Evolutionary conservation across 2,113 vertebrate genomes (phyloP), one percentile per base, ranked within the genome.

Genomic region (Cervus canadensis): DNA sequence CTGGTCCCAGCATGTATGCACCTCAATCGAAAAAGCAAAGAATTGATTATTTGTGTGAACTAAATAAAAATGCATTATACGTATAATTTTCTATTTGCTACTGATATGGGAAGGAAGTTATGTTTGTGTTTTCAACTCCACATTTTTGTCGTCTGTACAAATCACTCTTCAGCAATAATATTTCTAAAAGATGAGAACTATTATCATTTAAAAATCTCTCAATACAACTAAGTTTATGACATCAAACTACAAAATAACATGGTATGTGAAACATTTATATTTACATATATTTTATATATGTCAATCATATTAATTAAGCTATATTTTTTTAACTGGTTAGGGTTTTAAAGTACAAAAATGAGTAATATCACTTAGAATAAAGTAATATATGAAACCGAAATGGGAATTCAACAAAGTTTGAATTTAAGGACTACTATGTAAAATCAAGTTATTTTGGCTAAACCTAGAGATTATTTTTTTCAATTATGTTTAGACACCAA

Each of bases 1-100:
- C 99, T 98, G 98, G 98, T 98, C 98, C 98, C 98, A 99, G 98
- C 96, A 99, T 99, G 97, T 94, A 98, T 59, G 87, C 95, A 98
- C 97, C 97, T 98, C 98, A 98, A 98, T 98, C 82, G 89, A 98
- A 95, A 97, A 97, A 99, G 94, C 97, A 98, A 97, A 98, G 98
- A 98, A 98, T 92, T 98, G 97, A 98, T 99, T 99, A 99, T 98
- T 97, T 99, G 95, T 98, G 97, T 98, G 97, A 98, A 95, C 97
- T 98, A 98, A 99, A 98, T 98, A 98, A 99, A 98, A 98, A 98
- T 97, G 98, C 67, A 98, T 98, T 97, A 98, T 76, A 97, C 21
- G 45, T 98, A 98, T 97, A 98, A 98, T 99, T 98, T 98, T 87
- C 91, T 98, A 60, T 97, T 97, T 98, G 98, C 85, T 97, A 87